Percentiles rank a stretch among this genome's conserved stretches.
Evolutionary conservation across 2,797 vertebrate species (phyloP).

Genomic region (Silurus lanzhouensis): DNA sequence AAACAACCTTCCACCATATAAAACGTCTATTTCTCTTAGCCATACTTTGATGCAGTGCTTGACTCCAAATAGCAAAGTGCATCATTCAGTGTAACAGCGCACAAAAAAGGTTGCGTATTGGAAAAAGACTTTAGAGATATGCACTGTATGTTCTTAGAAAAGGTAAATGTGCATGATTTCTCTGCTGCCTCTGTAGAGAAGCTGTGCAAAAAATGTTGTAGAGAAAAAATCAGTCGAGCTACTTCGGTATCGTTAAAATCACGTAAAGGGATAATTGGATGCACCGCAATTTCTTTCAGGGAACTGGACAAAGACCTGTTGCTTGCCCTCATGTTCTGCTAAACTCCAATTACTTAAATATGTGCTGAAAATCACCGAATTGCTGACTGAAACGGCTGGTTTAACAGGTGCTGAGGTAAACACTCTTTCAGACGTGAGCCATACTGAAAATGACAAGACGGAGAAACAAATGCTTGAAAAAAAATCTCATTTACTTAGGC

Average conservation of each 20-base stretch:
- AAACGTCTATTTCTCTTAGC: neutral
- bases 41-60: neutral
- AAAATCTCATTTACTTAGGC: conserved; percentile 23
- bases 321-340: neutral
- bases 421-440: conserved; percentile 13
- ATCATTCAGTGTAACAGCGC: neutral
- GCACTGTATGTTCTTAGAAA: too few relatives aligned
- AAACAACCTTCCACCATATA: neutral
- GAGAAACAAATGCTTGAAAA: conserved; percentile 20
- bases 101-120: neutral
- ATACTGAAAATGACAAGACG: conserved; percentile 29
- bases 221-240: neutral
- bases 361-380: conserved; percentile 12
- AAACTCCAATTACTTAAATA: neutral
- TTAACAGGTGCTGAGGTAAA: conserved; percentile 40
- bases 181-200: neutral
- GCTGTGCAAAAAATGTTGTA: neutral
- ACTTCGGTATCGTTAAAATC: neutral
- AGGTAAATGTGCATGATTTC: neutral
- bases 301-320: neutral
- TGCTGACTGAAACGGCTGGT: conserved; percentile 10
- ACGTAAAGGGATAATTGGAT: neutral
- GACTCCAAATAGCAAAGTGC: neutral
- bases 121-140: neutral
- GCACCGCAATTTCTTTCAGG: neutral